phyloP scores from a whole-genome alignment of 2,797 vertebrate genomes.

The Tenualosa ilisha region DNA sequence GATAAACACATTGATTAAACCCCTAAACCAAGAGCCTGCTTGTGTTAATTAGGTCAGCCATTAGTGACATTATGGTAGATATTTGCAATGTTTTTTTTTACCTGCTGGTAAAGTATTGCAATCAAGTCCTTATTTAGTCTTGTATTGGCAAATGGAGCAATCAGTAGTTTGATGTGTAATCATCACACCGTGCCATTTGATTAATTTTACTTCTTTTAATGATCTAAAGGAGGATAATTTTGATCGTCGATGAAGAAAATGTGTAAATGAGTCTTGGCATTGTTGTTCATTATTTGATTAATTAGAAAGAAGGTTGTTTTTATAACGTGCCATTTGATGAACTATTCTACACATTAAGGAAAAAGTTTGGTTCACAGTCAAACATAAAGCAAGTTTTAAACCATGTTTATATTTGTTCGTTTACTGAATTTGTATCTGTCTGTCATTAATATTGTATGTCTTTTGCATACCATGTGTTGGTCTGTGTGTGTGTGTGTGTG shows the following conservation, averaged over 20 bases:
- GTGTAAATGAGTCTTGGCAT: not conserved
- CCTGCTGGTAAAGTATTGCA: not conserved
- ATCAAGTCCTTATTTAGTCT: not conserved
- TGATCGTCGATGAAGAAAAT: not conserved
- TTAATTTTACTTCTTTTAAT: not conserved
- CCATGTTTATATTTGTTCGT: not conserved
- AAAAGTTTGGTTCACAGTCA: not conserved
- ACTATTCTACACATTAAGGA: not conserved
- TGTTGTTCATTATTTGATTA: conserved; percentile 6
- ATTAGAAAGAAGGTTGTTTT: not conserved
- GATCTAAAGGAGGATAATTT: not conserved
- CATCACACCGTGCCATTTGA: not conserved
- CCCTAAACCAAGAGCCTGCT: not conserved
- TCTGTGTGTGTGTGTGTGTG: conserved; percentile 16
- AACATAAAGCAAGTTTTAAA: not conserved
- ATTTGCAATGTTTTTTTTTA: not conserved
- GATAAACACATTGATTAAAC: conserved; percentile 7
- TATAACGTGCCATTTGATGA: not conserved
- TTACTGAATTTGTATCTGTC: not conserved
- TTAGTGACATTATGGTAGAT: not conserved
- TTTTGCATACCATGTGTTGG: not conserved
- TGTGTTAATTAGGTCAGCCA: not conserved
- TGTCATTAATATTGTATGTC: not conserved
- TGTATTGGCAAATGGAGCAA: not conserved
- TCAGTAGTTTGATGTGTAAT: not conserved